phyloP scores from a whole-genome alignment of 2,888 invertebrate genomes.

The Formica aserva region DNA sequence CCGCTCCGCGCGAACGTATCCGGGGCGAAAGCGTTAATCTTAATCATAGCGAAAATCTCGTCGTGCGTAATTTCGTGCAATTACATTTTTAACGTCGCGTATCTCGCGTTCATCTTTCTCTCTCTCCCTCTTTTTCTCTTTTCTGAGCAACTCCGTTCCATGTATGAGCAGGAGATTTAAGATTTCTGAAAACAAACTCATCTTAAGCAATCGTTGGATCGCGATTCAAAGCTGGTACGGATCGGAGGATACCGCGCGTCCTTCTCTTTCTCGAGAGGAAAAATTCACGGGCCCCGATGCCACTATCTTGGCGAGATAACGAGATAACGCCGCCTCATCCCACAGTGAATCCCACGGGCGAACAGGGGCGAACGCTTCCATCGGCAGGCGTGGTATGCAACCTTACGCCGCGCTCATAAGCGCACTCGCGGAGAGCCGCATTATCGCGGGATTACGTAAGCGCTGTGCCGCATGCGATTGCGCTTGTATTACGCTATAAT shows the following conservation, averaged over 20 bases:
- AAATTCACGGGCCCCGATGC: conserved; percentile 64
- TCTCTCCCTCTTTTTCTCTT: not conserved
- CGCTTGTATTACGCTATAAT: conserved; percentile 80
- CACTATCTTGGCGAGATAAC: conserved; percentile 65
- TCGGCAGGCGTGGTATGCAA: conserved; percentile 74
- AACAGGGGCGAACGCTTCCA: conserved; percentile 64
- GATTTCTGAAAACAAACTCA: not conserved
- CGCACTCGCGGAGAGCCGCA: conserved; percentile 69
- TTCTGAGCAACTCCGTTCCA: not conserved
- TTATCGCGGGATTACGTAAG: conserved; percentile 80
- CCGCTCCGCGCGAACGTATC: not conserved
- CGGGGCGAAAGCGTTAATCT: not conserved
- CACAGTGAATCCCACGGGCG: conserved; percentile 7
- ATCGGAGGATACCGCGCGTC: conserved; percentile 8
- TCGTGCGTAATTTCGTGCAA: conserved; percentile 16
- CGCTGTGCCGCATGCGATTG: conserved; percentile 67
- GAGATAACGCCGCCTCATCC: conserved; percentile 65
- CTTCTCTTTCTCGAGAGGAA: not conserved
- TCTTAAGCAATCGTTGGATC: not conserved
- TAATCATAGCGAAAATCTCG: conserved; percentile 12
- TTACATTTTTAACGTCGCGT: conserved; percentile 23
- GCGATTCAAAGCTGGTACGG: not conserved
- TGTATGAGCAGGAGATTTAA: not conserved
- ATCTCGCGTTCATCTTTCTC: not conserved
- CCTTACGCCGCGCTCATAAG: conserved; percentile 58